Evolutionary conservation across 1,140 invertebrate species (phyloP), one percentile per base, ranked within the genome.

Genomic region (Aphaenogaster ashmeadi): DNA sequence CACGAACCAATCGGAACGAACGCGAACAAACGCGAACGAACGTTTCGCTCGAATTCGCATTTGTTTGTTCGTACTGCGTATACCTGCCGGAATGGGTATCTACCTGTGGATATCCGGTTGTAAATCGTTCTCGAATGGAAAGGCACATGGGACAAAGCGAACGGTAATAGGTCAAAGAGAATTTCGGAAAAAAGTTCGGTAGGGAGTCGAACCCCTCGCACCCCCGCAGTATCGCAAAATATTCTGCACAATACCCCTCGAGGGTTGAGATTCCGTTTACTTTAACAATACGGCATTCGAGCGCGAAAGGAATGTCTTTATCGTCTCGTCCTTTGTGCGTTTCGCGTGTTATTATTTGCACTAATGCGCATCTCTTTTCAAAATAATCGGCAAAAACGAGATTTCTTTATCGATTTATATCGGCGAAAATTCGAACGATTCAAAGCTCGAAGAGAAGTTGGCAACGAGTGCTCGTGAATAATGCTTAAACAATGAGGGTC

Each of bases 81-180:
- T 38, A 75, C n/a, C 72, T 67, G 64, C 9, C 8, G 36, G 64
- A 67, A 4, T 41, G 13, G 38, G 3, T 1, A 38, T 56, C 52
- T 75, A 75, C 72, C 72, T 75, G 72, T 36, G 52, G 13, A 58
- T 18, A 75, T 75, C 72, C 72, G 69, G 27, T 27, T 72, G 27
- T n/a, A 33, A 54, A 36, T n/a, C 9, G 18, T 0, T 36, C 11
- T 75, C 11, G 11, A 54, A 75, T 21, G 13, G 52, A 75, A 75
- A 54, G 11, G 33, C 5, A 56, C 7, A 38, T 6, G 27, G 69
- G 69, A 50, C 47, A n/a, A 36, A 54, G 33, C 52, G 18, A 41
- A 13, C 18, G 47, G 4, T 38, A 21, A 58, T n/a, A 8, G 18
- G 36, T 27, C 36, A 74, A 54, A 52, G 36, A 41, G 9, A 58